A percentile compares a stretch with the other conserved stretches of the same genome.
phyloP scores from a whole-genome alignment of 1,140 invertebrate genomes.

The Sweltsa coloradensis region DNA sequence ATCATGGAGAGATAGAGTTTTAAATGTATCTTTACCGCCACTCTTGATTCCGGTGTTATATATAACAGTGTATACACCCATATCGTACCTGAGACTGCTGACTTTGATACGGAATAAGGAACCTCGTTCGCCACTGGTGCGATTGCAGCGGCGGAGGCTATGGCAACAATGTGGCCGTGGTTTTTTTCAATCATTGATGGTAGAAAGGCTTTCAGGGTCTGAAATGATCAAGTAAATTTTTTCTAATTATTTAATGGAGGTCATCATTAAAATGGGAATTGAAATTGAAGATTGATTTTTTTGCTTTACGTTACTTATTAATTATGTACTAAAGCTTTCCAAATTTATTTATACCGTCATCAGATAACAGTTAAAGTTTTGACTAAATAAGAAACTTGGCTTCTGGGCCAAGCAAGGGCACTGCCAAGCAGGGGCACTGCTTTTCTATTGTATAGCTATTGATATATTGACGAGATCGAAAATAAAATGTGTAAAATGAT shows the following conservation, averaged over 20 bases:
- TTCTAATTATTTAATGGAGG: not conserved
- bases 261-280: not conserved
- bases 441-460: too few relatives aligned
- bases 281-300: too few relatives aligned
- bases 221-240: not conserved
- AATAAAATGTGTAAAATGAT: not conserved
- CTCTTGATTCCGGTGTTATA: too few relatives aligned
- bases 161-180: slow-evolving; percentile 10
- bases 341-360: not conserved
- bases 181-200: slow-evolving; percentile 7
- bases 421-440: too few relatives aligned
- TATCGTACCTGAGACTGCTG: slow-evolving; percentile 6
- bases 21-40: too few relatives aligned
- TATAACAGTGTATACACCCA: too few relatives aligned
- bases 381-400: too few relatives aligned
- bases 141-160: not conserved
- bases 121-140: slow-evolving; percentile 4
- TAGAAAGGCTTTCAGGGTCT: slow-evolving; percentile 11
- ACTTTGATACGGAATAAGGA: slow-evolving; percentile 6
- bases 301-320: too few relatives aligned
- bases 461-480: slow-evolving; percentile 1
- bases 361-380: not conserved
- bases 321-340: not conserved
- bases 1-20: too few relatives aligned
- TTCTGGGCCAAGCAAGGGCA: too few relatives aligned